Base-by-base conservation (phyloP, 2,888 invertebrate genomes). In the Amblyjoppa fuscipennis region DNA sequence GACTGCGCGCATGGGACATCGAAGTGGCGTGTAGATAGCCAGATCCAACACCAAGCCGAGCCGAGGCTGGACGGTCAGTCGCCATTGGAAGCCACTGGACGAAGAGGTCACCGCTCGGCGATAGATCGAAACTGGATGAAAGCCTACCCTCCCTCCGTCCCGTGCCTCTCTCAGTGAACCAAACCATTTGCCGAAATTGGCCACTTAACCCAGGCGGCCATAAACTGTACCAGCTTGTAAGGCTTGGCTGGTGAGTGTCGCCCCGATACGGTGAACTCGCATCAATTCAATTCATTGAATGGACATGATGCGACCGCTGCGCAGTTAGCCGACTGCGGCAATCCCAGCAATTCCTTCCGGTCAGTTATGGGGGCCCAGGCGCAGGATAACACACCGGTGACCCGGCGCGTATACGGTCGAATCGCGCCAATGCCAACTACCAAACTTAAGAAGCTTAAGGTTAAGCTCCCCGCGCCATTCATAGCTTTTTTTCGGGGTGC, bases 101-200 rank as follows among this genome's bases (percentile, higher is more conserved):
- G 64, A n/a, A 16, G 64, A n/a, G 64, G n/a, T 34, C 31, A 34
- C 16, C 16, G 34, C 31, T 31, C 34, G 31, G 16, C 34, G n/a
- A 74, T 45, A 45, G 45, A 45, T 59, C 59, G 59, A 45, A 75
- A 61, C 38, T 49, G 31, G 41, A 34, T 70, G 51, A 69, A 16
- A 69, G 45, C 64, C 61, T 11, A 28, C 28, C 28, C 34, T 0
- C 9, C 41, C 41, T 5, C 45, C 45, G 3, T 4, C 45, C 45
- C 45, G 16, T 16, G 4, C 13, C 45, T 3, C 45, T 49, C 4
- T 34, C 82, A 84, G 82, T 79, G 74, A 84, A 82, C 85, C 82
- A 81, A 85, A 89, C 88, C 87, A 88, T 89, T 89, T 70, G 73
- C 82, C 81, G 85, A 86, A 88, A 89, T 88, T 88, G 87, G 85